Percentiles rank a stretch among this genome's conserved stretches.
Evolutionary conservation across 64 coral and sea anemone genomes (phyloP).

Genomic region (Porites lutea): DNA sequence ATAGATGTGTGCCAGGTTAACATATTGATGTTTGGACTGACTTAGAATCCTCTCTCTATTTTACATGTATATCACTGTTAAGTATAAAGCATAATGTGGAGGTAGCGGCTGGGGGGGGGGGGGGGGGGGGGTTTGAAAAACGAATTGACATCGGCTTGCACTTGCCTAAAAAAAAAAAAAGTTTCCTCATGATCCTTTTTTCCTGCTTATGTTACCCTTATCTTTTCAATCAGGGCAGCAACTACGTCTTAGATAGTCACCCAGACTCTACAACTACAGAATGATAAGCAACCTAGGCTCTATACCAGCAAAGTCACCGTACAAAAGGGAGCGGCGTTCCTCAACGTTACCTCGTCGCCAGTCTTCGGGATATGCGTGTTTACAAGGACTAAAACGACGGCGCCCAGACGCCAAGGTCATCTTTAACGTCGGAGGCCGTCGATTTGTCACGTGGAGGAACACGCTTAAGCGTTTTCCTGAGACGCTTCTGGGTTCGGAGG

Average conservation of each 20-base stretch:
- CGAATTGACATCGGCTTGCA: no score
- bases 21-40: no score
- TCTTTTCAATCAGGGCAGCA: not conserved
- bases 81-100: no score
- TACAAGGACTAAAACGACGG: slow-evolving; percentile 15
- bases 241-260: not conserved
- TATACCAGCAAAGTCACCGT: not conserved
- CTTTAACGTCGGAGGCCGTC: slow-evolving; percentile 85
- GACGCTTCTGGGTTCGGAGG: slow-evolving; percentile 80
- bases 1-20: no score
- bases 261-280: not conserved
- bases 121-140: no score
- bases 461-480: slow-evolving; percentile 83
- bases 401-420: slow-evolving; percentile 67
- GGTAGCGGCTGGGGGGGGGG: no score
- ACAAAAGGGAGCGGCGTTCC: not conserved
- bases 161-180: no score
- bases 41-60: no score
- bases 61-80: no score
- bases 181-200: no score
- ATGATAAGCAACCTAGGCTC: slow-evolving; percentile 31
- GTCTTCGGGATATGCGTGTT: not conserved
- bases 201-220: no score
- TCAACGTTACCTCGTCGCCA: not conserved
- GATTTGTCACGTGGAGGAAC: slow-evolving; percentile 89